Evolutionary conservation across 2,113 vertebrate species (phyloP).

Genomic region (Silurus glanis): DNA sequence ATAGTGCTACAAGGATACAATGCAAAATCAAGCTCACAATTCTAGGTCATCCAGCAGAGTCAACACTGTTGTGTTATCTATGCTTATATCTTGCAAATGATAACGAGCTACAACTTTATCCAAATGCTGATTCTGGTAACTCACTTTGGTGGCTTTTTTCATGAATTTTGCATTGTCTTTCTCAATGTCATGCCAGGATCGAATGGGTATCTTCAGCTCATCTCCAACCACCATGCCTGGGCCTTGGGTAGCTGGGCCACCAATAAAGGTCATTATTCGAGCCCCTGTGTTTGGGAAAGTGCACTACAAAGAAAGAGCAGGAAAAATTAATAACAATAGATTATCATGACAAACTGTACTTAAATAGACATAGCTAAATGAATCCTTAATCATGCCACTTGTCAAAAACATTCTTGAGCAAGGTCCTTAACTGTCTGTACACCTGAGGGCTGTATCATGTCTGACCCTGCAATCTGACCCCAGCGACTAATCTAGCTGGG

Average conservation of each 20-base stretch:
- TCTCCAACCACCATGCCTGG: conserved; percentile 98
- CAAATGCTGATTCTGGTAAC: conserved; percentile 3
- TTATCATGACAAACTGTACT: neutral
- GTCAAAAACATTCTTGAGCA: neutral
- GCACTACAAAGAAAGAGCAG: conserved; percentile 72
- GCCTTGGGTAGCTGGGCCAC: conserved; percentile 92
- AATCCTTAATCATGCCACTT: neutral
- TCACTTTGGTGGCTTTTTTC: conserved; percentile 97
- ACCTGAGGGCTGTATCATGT: neutral
- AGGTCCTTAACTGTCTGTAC: neutral
- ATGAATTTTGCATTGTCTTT: conserved; percentile 98
- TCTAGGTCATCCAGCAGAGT: neutral
- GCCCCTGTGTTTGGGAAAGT: conserved; percentile 95
- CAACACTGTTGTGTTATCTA: neutral
- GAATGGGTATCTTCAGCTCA: conserved; percentile 91
- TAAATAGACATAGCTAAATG: neutral
- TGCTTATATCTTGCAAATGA: neutral
- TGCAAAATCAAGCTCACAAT: neutral
- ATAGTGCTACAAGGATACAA: conserved; percentile 79
- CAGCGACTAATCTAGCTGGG: neutral
- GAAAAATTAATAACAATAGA: neutral
- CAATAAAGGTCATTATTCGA: conserved; percentile 96
- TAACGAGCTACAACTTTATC: neutral
- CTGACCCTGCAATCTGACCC: neutral
- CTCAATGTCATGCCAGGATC: conserved; percentile 98